phyloP scores from a whole-genome alignment of 2,888 invertebrate species.

The Sinopyrophorus schimmeli region DNA sequence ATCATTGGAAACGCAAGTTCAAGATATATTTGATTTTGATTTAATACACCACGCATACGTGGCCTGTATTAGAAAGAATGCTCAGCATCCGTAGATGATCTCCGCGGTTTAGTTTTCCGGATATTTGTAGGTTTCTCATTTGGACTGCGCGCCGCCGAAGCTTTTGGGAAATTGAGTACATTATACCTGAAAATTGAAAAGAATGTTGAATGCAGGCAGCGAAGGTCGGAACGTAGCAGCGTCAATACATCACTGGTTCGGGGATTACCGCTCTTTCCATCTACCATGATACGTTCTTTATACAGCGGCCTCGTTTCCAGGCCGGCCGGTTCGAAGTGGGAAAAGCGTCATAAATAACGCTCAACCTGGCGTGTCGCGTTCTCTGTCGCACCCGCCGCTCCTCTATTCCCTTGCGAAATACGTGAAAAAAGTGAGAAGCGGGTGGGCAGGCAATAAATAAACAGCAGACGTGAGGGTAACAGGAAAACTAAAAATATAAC shows the following conservation, averaged over 20 bases:
- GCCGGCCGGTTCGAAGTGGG: constrained; percentile 50
- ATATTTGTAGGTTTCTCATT: constrained; percentile 23
- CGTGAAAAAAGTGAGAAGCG: constrained; percentile 52
- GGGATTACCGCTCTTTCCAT: constrained; percentile 51
- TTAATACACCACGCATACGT: constrained; percentile 34
- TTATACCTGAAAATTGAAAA: constrained; percentile 47
- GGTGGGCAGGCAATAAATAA: constrained; percentile 48
- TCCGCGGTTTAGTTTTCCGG: constrained; percentile 24
- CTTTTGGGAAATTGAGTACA: constrained; percentile 44
- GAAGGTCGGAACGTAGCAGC: constrained; percentile 35
- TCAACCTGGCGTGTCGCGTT: constrained; percentile 49
- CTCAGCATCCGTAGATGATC: constrained; percentile 24
- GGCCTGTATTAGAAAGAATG: constrained; percentile 30
- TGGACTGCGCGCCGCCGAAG: constrained; percentile 27
- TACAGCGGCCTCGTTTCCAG: constrained; percentile 49
- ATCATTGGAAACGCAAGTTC: constrained; percentile 77
- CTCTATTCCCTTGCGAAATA: constrained; percentile 47
- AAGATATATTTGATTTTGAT: constrained; percentile 62
- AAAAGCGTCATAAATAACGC: constrained; percentile 57
- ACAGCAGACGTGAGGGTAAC: constrained; percentile 41
- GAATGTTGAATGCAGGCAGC: constrained; percentile 37
- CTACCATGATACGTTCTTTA: constrained; percentile 54
- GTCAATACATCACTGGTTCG: constrained; percentile 53
- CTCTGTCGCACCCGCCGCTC: constrained; percentile 35
- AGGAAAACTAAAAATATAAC: constrained; percentile 37